A percentile compares a stretch with the other conserved stretches of the same genome.
These are phyloP conservation scores for Drosophila fulvimacula DNA, from an alignment of 2,888 invertebrate genomes.

Conservation along the genomic window DNA sequence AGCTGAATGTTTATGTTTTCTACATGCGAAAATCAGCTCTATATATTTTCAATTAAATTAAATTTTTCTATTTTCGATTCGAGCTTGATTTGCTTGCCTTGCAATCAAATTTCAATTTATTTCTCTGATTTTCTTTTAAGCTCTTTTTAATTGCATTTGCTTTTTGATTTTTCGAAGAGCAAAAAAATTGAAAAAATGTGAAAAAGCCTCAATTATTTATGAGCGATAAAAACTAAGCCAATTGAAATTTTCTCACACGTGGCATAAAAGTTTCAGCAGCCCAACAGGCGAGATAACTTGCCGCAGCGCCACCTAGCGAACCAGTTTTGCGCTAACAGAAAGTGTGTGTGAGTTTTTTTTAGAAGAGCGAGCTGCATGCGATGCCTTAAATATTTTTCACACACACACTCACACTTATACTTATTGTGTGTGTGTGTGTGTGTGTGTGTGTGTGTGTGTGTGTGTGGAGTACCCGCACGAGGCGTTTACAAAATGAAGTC, in stretches of 20 bases:
- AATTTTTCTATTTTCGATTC: not conserved
- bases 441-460: too few relatives aligned
- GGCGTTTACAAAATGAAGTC: constrained; percentile 71
- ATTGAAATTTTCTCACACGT: constrained; percentile 67
- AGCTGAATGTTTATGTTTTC: not conserved
- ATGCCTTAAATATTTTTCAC: constrained; percentile 53
- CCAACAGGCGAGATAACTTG: constrained; percentile 31
- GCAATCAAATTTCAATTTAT: constrained; percentile 12
- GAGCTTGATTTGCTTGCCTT: not conserved
- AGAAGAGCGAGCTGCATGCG: constrained; percentile 37
- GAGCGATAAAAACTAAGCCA: constrained; percentile 59
- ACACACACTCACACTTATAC: not conserved
- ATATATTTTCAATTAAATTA: not conserved
- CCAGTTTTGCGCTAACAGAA: constrained; percentile 41
- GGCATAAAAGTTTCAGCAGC: constrained; percentile 47
- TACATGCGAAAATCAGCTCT: not conserved
- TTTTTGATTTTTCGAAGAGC: constrained; percentile 13
- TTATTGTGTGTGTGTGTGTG: too few relatives aligned
- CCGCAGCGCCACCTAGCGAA: constrained; percentile 52
- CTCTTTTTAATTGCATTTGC: constrained; percentile 33
- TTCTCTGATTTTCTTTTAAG: constrained; percentile 11
- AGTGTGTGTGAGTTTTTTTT: constrained; percentile 14
- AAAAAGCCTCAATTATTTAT: constrained; percentile 53
- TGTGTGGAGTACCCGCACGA: constrained; percentile 34
- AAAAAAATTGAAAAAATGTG: constrained; percentile 5